Base-by-base conservation (phyloP, 1,140 invertebrate genomes). In the Apis mellifera region DNA sequence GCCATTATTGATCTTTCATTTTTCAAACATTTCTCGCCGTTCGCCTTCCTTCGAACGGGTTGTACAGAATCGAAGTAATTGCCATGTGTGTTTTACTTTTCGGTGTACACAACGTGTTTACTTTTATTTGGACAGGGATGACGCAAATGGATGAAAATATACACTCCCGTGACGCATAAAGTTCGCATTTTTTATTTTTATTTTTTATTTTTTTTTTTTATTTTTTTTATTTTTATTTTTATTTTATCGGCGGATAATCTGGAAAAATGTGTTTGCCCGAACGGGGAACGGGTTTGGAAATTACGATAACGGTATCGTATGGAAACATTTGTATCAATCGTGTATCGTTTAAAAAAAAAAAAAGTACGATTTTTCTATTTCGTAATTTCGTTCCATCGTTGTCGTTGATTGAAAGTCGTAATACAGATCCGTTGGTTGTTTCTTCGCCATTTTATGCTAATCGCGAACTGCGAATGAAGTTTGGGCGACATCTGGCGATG, bases 361-460 rank as follows among this genome's bases (percentile, higher is more conserved):
- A 32, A 48, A 48, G 48, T 68, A 42, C 32, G 32, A 42, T 42
- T 66, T n/a, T n/a, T n/a, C 5, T 26, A 8, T 4, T 1, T 1
- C n/a, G 23, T 12, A 52, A 52, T 9, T 52, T 15, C 13, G 52
- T 15, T 54, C 0, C 52, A 12, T 54, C 5, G 32, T 42, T 42
- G 52, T 54, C 5, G 32, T 42, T 42, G 32, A 42, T 42, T 42
- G 0, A 42, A 42, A 42, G 7, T 0, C 32, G 32, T 7, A 7
- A 42, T 42, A 42, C 3, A 42, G 32, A 3, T 32, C 32, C 32
- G 32, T 32, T 32, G 32, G 32, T 23, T 73, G 70, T 86, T 87
- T 86, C 86, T 88, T 88, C 85, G 66, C 42, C 74, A 79, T 84
- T 88, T 87, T 85, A 88, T 87, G 85, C 71, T 83, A 87, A 88